phyloP scores from a whole-genome alignment of 2,888 invertebrate genomes.

The Catocala nupta region DNA sequence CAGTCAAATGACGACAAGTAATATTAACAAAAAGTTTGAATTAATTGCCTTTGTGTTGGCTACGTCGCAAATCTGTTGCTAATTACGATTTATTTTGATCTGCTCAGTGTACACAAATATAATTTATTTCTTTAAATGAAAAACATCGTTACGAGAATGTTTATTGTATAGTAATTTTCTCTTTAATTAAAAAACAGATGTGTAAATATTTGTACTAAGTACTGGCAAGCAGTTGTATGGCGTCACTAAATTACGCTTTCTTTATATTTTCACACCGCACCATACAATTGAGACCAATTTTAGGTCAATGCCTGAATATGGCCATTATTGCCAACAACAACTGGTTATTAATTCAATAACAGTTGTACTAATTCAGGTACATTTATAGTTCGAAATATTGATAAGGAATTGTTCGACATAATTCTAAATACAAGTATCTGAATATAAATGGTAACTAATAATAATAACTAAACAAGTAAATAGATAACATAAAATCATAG shows the following conservation, averaged over 20 bases:
- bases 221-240: conserved; percentile 16
- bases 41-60: conserved; percentile 37
- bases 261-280: background rate
- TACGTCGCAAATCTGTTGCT: conserved; percentile 11
- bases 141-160: conserved; percentile 7
- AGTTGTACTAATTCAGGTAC: too few relatives aligned
- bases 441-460: too few relatives aligned
- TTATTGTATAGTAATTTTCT: conserved; percentile 15
- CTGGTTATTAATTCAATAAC: too few relatives aligned
- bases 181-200: conserved; percentile 15
- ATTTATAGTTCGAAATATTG: too few relatives aligned
- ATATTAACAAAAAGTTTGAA: conserved; percentile 14
- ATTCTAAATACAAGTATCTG: too few relatives aligned
- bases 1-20: conserved; percentile 29
- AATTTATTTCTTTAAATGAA: conserved; percentile 15
- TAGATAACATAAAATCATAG: too few relatives aligned
- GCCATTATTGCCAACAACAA: background rate
- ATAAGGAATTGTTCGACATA: too few relatives aligned
- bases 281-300: background rate
- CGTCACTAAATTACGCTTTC: conserved; percentile 20
- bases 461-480: too few relatives aligned
- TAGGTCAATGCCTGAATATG: conserved; percentile 1
- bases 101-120: conserved; percentile 7
- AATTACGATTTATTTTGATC: conserved; percentile 36
- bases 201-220: conserved; percentile 25